Evolutionary conservation across 2,797 vertebrate species (phyloP), one percentile per base, ranked within the genome.

Genomic region (Telmatherina bonti): DNA sequence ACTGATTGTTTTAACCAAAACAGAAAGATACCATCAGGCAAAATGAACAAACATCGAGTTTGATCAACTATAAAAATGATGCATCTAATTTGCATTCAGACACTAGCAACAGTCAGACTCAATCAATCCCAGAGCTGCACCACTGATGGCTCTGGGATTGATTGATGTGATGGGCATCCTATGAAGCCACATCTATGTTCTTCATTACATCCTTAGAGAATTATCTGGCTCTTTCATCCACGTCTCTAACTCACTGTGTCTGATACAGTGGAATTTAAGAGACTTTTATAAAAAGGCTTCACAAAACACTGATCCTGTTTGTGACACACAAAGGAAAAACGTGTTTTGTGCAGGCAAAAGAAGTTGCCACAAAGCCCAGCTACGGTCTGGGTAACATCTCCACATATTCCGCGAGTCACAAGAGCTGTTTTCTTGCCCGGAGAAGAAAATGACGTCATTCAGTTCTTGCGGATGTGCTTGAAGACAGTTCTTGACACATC

Each of bases 211-310:
- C 41, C 33, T 31, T 6, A 24, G 15, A n/a, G 30, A 59, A 20
- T 68, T 26, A 33, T 54, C 30, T 22, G 41, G 16, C 38, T 69
- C 33, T 29, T 62, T 20, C 52, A 26, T 55, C 53, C 47, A 59
- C 35, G 58, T 7, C 4, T 38, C 29, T 1, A 12, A 55, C 35
- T 6, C 5, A 31, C 31, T 36, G 33, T 58, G 43, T n/a, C 52
- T 9, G 27, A 43, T 26, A 35, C 43, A 61, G 13, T 33, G 20
- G 5, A 16, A 65, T 62, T 24, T 43, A 38, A 3, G 2, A 66
- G 30, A 26, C 43, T 59, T 56, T 62, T 47, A 26, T 24, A 31
- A 51, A 73, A 68, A 65, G 24, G 29, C 24, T 36, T 12, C 3
- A 16, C 0, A 22, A 24, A 59, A 38, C 57, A 36, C 29, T 47